Base-by-base conservation (phyloP, 2,888 invertebrate species). In the Tetanocera ferruginea region DNA sequence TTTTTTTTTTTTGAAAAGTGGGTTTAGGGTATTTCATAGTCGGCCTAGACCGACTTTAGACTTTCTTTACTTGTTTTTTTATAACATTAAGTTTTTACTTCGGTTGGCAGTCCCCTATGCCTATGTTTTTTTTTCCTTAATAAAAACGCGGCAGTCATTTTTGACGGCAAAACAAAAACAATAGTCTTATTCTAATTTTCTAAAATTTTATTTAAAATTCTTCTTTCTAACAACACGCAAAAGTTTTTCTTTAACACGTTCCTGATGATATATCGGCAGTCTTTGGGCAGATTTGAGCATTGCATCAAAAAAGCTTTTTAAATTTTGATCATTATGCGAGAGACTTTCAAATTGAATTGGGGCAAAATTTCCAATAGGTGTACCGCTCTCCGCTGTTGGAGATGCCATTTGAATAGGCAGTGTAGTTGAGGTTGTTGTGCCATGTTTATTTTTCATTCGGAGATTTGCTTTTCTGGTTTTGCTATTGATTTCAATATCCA, bases 221-320 rank as follows among this genome's bases (percentile, higher is more conserved):
- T 34, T 67, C 34, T 52, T 66, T 75, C 52, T 76, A 37, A 82
- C 69, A 57, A 74, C 78, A 37, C 78, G 70, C n/a, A 79, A 25
- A 28, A 83, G 76, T 57, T 79, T 77, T 34, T 76, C 31, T 34
- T 78, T 81, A n/a, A 82, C 77, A 14, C 78, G 75, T 31, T 81
- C 79, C 60, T 83, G 83, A 79, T 83, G 81, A 73, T 80, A 82
- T 71, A 51, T 70, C 0, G 82, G 82, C 19, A 83, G 62, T 49
- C 76, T 77, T 52, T 80, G 77, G 2, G 81, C 80, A 9, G 82
- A 80, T 49, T 76, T 77, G 43, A 83, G 75, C 81, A 82, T 82
- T 8, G 82, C 80, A 51, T 83, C 78, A 69, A 83, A 83, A 60
- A 81, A 83, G 28, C 78, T 80, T 55, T 79, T 81, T 66, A 83